These are phyloP conservation scores for Heteromyza rotundicornis DNA, from an alignment of 2,888 invertebrate species.

Conservation along the genomic window DNA sequence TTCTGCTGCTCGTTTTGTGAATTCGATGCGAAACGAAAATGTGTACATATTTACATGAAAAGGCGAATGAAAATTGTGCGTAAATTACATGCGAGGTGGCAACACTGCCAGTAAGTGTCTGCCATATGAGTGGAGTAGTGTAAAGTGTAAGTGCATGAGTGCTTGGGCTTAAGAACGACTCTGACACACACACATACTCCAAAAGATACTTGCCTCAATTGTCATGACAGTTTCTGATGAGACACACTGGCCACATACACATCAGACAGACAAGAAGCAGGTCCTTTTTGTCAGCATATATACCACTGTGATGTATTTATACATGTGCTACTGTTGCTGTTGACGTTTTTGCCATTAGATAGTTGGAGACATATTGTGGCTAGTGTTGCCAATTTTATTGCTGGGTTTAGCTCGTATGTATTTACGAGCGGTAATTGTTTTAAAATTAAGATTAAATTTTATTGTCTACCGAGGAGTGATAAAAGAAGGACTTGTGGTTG, in stretches of 20 bases:
- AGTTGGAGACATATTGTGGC: background rate
- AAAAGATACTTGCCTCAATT: background rate
- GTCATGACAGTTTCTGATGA: background rate
- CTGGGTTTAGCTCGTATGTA: background rate
- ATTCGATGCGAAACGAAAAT: background rate
- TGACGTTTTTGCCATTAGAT: background rate
- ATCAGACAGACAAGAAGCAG: background rate
- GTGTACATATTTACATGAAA: background rate
- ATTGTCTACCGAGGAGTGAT: background rate
- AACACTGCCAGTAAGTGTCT: background rate
- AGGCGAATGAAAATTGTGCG: background rate
- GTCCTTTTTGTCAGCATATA: too few relatives aligned
- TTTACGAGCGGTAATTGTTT: background rate
- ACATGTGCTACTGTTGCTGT: background rate
- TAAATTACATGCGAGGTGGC: background rate
- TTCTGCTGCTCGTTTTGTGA: background rate
- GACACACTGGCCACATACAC: background rate
- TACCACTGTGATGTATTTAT: background rate
- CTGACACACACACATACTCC: background rate
- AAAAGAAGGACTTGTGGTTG: background rate
- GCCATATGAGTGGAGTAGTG: too few relatives aligned
- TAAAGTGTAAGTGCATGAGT: too few relatives aligned
- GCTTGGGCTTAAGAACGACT: too few relatives aligned
- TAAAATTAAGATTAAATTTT: background rate
- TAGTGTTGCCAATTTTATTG: background rate